Percentiles rank a stretch among this genome's conserved stretches.
phyloP scores from a whole-genome alignment of 2,888 invertebrate genomes.

The Dexiosoma caninum region DNA sequence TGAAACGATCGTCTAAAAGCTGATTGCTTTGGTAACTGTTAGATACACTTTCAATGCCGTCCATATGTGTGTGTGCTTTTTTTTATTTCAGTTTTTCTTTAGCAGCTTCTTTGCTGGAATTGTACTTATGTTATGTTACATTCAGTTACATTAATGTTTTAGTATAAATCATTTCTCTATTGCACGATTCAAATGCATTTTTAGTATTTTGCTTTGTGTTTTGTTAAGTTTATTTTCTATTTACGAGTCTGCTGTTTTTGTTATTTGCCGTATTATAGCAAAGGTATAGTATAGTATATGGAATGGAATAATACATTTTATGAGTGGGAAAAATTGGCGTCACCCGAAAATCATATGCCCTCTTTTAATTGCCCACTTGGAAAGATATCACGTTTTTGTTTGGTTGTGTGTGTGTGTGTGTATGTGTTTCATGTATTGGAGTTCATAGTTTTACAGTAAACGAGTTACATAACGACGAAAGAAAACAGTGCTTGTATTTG shows the following conservation, averaged over 20 bases:
- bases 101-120: constrained; percentile 4
- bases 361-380: background rate
- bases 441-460: too few species aligned
- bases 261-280: constrained; percentile 2
- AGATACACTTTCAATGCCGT: constrained; percentile 11
- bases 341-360: constrained; percentile 29
- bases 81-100: background rate
- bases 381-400: too few species aligned
- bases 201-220: constrained; percentile 59
- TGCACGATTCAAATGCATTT: constrained; percentile 69
- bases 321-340: constrained; percentile 45
- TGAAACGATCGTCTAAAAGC: background rate
- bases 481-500: too few species aligned
- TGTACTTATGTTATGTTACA: background rate
- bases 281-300: too few species aligned
- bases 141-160: constrained; percentile 69
- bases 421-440: too few species aligned
- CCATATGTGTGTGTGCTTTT: constrained; percentile 16
- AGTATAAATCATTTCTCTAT: constrained; percentile 72
- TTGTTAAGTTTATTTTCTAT: background rate
- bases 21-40: constrained; percentile 56
- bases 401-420: too few species aligned
- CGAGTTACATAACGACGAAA: too few species aligned
- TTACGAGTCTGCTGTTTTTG: constrained; percentile 13
- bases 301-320: constrained; percentile 45